Evolutionary conservation across 2,888 invertebrate species (phyloP), one percentile per base, ranked within the genome.

Genomic region (Cheilosia soror): DNA sequence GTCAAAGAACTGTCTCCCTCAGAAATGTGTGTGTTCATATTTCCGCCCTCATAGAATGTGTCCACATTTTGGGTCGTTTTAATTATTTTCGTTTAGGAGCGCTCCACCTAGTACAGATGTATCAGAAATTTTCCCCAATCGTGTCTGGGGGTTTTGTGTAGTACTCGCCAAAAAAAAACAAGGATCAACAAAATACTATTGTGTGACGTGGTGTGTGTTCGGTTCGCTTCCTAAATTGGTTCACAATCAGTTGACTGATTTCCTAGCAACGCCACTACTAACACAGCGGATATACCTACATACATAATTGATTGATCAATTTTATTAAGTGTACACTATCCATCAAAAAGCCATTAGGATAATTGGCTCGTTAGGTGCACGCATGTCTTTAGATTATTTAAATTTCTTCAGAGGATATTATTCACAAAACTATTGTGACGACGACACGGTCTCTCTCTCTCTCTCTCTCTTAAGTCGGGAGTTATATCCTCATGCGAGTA

Each of bases 241-340:
- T 51, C 27, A 51, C 51, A 51, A 25, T 37, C 25, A 29, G 27
- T 51, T 51, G 13, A 51, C 11, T 51, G 51, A 27, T 51, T 51
- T 51, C 25, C 51, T 27, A 47, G n/a, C 15, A n/a, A 47, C 15
- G 44, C 44, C 15, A 20, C 20, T 6, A 20, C 20, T 6, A 9
- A 11, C 20, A 4, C 25, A 49, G 25, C 9, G 6, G 47, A 25
- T 49, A 49, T 25, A 11, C 25, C n/a, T 5, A 29, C 9, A 27
- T n/a, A 55, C 20, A 55, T 31, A 29, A 55, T 55, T 55, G 55
- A 31, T 55, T 55, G 29, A 31, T 55, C 55, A 55, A 55, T 55
- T 15, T 55, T 55, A 55, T 31, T 31, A 55, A 55, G 55, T 58
- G 31, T 11, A 58, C 20, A 37, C 57, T 40, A 37, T 37, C 31